These are phyloP conservation scores for Drosophila mettleri DNA, from an alignment of 2,888 invertebrate genomes.

Conservation along the genomic window DNA sequence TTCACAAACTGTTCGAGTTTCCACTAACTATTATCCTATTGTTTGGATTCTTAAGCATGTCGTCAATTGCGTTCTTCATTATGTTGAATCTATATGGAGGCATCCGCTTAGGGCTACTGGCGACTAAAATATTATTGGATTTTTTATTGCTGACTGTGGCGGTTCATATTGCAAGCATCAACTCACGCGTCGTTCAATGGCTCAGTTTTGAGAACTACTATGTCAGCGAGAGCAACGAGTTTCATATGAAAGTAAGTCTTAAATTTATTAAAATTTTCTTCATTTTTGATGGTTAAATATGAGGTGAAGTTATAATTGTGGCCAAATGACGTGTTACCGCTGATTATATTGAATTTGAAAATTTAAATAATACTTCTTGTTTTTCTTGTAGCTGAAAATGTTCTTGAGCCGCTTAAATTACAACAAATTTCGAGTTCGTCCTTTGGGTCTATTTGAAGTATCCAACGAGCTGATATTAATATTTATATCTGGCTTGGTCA, in stretches of 20 bases:
- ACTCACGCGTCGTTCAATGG: constrained; percentile 41
- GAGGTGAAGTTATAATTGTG: too few relatives aligned
- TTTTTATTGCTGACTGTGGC: constrained; percentile 60
- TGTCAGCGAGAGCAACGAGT: constrained; percentile 37
- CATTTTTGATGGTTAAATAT: too few relatives aligned
- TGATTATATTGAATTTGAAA: not conserved
- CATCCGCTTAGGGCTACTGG: constrained; percentile 11
- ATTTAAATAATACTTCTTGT: not conserved
- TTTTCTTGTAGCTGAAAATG: constrained; percentile 60
- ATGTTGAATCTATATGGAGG: not conserved
- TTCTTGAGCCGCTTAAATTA: constrained; percentile 65
- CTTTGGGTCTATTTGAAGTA: constrained; percentile 69
- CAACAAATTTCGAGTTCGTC: constrained; percentile 58
- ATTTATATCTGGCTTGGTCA: constrained; percentile 66
- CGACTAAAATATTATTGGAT: constrained; percentile 42
- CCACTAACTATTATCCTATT: constrained; percentile 46
- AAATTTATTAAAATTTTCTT: not conserved
- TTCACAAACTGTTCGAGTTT: constrained; percentile 56
- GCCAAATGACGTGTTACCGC: too few relatives aligned
- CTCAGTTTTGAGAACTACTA: constrained; percentile 63
- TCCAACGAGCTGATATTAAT: constrained; percentile 67
- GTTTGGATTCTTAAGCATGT: constrained; percentile 35
- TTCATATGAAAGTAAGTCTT: constrained; percentile 50
- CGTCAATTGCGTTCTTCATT: constrained; percentile 29
- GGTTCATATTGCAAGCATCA: constrained; percentile 49